Base-by-base conservation (phyloP, 2,113 vertebrate species). In the Odobenus rosmarus region DNA sequence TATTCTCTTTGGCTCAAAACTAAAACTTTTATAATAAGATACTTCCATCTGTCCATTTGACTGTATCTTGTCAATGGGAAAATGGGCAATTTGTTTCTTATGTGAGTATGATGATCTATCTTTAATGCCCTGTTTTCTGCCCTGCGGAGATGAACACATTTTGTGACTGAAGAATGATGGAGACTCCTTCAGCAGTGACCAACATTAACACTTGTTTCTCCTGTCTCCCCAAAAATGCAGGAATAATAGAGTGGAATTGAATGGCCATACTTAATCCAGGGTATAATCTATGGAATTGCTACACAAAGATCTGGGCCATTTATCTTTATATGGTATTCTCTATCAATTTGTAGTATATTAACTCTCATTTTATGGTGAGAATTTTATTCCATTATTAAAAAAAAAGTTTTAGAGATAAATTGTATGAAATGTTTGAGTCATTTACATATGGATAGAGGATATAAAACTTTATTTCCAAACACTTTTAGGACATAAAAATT, bases 91-190 rank as follows among this genome's bases (percentile, higher is more conserved):
- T 97, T 97, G 49, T 83, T 77, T 72, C 33, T 72, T 39, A 46
- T 71, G 57, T 86, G 83, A 93, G 31, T 81, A 24, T n/a, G 36
- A 71, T 76, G 51, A 93, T 88, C 51, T 36, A 16, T 90, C 69
- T 86, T 90, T 82, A 82, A 51, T 69, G 46, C 1, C 23, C 46
- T 74, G 4, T 15, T 77, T 62, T 80, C 46, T 96, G 24, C 59
- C 77, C 87, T 93, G 51, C 86, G 53, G 59, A 96, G 33, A 92
- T 76, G 36, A 95, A 89, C 72, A 96, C 57, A 83, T 89, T 93
- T 79, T 82, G 12, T 59, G 26, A 59, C 53, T 69, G 53, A 80
- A 79, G 74, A 95, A 87, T 92, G 19, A 95, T n/a, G 18, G 31
- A 24, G 13, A 42, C 24, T 92, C 12, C 55, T 57, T 76, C 62